Evolutionary conservation across 2,797 vertebrate genomes (phyloP).

Genomic region (Anabas testudineus): DNA sequence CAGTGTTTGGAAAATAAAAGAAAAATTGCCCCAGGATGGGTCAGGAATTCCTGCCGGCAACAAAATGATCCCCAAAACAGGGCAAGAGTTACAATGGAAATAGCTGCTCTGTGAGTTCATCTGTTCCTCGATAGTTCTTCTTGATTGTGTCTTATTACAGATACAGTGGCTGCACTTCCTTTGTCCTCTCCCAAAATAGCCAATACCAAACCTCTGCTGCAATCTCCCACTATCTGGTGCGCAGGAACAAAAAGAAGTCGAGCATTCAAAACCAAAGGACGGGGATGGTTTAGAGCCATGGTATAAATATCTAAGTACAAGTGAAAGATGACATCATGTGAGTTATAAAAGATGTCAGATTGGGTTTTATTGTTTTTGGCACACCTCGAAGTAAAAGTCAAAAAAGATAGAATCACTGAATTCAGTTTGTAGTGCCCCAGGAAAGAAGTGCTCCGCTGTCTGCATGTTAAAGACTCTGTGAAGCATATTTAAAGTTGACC

Average conservation of each 20-base stretch:
- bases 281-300: constrained; percentile 40
- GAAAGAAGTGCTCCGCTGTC: constrained; percentile 7
- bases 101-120: constrained; percentile 23
- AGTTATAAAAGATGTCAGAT: constrained; percentile 36
- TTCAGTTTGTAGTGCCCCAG: constrained; percentile 21
- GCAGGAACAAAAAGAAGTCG: background rate
- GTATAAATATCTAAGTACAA: constrained; percentile 37
- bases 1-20: constrained; percentile 47
- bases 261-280: constrained; percentile 40
- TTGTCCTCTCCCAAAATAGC: background rate
- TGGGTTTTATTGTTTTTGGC: constrained; percentile 50
- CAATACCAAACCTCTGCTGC: background rate
- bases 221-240: background rate
- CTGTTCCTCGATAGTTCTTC: background rate
- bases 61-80: constrained; percentile 23
- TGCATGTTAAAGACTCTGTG: constrained; percentile 12
- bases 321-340: constrained; percentile 51
- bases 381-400: constrained; percentile 60
- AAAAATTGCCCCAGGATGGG: constrained; percentile 38
- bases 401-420: constrained; percentile 47
- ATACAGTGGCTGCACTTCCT: background rate
- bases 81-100: constrained; percentile 18
- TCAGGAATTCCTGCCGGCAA: constrained; percentile 37
- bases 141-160: constrained; percentile 32
- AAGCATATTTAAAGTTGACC: constrained; percentile 29